Conservation (phyloP, 1,140 invertebrate genomes). For the Drosophila sp. region DNA sequence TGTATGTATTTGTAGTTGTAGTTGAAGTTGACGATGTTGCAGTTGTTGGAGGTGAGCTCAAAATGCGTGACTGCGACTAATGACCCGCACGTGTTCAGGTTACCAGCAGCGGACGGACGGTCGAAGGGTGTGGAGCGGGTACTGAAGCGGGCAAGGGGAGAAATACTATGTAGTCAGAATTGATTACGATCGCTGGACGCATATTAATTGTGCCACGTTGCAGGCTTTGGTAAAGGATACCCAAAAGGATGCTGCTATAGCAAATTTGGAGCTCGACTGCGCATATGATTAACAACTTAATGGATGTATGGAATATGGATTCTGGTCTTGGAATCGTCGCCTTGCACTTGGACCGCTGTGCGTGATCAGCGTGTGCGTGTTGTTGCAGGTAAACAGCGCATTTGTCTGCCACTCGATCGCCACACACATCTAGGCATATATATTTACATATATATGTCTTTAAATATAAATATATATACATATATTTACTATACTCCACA, state of each 20-base stretch:
- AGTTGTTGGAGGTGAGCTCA: slow-evolving; percentile 62
- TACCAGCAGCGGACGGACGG: slow-evolving; percentile 32
- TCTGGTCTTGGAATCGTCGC: slow-evolving; percentile 20
- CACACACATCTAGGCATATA: slow-evolving; percentile 25
- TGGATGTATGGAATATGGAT: slow-evolving; percentile 43
- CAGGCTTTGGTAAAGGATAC: slow-evolving; percentile 66
- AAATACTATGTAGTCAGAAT: slow-evolving; percentile 70
- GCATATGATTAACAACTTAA: slow-evolving; percentile 83
- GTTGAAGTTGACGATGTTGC: slow-evolving; percentile 37
- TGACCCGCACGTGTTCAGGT: slow-evolving; percentile 79
- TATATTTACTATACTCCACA: slow-evolving; percentile 13
- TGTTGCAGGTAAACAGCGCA: slow-evolving; percentile 79
- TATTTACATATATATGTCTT: background rate
- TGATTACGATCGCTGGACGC: slow-evolving; percentile 83
- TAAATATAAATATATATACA: too few species aligned
- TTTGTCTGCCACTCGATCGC: slow-evolving; percentile 66
- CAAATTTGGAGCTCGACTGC: slow-evolving; percentile 51
- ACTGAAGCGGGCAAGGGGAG: background rate
- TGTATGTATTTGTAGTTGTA: slow-evolving; percentile 14
- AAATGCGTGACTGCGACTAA: slow-evolving; percentile 83
- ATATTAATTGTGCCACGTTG: slow-evolving; percentile 78
- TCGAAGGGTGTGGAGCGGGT: background rate
- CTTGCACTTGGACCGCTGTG: slow-evolving; percentile 8
- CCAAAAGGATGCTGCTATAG: slow-evolving; percentile 51
- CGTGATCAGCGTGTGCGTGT: slow-evolving; percentile 62